Percentiles rank a stretch among this genome's conserved stretches.
Evolutionary conservation across 2,888 invertebrate genomes (phyloP).

Genomic region (Tupiocoris notatus): DNA sequence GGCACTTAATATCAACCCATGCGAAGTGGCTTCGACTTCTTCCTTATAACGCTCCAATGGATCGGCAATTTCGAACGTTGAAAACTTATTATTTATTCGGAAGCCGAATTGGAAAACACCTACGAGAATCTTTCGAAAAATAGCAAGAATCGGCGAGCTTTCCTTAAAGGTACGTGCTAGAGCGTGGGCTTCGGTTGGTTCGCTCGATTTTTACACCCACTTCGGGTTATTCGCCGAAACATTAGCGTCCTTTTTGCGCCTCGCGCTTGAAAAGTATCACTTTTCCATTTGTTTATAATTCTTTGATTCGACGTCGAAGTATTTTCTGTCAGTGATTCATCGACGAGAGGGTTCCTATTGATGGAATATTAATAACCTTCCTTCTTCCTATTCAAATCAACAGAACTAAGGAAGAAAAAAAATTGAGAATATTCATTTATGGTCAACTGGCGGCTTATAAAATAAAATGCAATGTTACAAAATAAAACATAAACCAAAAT

Average conservation of each 20-base stretch:
- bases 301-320: not conserved
- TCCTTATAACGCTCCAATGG: not conserved
- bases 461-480: no score
- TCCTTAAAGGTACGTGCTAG: not conserved
- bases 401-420: no score
- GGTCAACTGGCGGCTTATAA: no score
- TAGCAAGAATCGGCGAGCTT: not conserved
- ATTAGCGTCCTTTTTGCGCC: not conserved
- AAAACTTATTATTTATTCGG: constrained; percentile 26
- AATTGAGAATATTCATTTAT: no score
- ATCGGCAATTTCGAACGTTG: not conserved
- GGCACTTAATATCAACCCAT: not conserved
- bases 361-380: no score
- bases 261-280: not conserved
- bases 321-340: not conserved
- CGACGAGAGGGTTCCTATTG: no score
- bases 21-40: not conserved
- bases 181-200: constrained; percentile 15
- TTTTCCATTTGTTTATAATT: not conserved
- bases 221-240: constrained; percentile 15
- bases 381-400: no score
- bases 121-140: constrained; percentile 13
- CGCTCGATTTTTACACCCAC: constrained; percentile 13
- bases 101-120: constrained; percentile 19
- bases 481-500: no score